Evolutionary conservation across 2,888 invertebrate genomes (phyloP).

Genomic region (Himalopsyche kuldschensis): DNA sequence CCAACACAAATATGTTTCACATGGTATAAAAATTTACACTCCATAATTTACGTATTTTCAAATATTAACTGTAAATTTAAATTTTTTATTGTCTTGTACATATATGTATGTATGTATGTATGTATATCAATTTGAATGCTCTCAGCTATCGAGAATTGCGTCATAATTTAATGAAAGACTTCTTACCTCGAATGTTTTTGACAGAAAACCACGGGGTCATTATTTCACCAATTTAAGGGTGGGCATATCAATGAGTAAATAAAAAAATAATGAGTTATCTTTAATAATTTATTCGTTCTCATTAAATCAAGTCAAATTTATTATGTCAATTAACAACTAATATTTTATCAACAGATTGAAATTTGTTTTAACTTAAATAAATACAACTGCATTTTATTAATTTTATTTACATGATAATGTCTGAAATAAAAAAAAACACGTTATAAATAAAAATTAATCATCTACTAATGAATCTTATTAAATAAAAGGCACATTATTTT

Average conservation of each 20-base stretch:
- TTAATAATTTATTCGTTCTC: not conserved
- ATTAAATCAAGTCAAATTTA: not conserved
- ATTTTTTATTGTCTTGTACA: no score
- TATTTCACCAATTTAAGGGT: not conserved
- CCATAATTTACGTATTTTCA: no score
- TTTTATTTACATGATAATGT: not conserved
- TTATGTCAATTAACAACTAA: no score
- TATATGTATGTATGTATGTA: no score
- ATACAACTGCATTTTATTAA: no score
- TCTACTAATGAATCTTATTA: not conserved
- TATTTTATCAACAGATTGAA: no score
- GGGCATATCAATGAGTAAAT: not conserved
- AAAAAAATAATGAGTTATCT: not conserved
- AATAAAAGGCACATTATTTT: not conserved
- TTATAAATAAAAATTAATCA: not conserved
- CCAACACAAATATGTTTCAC: no score
- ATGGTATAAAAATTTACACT: no score
- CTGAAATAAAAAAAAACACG: not conserved
- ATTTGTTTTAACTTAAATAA: no score
- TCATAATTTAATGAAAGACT: not conserved
- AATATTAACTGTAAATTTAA: no score
- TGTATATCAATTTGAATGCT: not conserved
- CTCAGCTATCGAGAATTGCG: not conserved
- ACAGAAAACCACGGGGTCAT: not conserved
- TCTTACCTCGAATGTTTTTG: not conserved